These are phyloP conservation scores for Camarhynchus parvulus DNA, from an alignment of 2,113 vertebrate species.

Conservation along the genomic window DNA sequence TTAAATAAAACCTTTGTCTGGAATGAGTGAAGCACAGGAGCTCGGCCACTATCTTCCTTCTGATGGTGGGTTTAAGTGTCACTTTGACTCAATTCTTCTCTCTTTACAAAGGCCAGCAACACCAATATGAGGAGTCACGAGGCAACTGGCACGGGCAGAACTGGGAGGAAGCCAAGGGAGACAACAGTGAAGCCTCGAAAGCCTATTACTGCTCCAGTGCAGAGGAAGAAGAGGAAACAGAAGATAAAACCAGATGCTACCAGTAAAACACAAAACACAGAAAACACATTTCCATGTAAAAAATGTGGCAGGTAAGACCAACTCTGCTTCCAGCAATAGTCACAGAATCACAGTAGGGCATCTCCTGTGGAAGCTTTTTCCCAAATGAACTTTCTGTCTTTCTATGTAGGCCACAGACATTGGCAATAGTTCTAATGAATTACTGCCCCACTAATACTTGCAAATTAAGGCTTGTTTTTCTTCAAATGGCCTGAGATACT, in stretches of 20 bases:
- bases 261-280: conserved; percentile 81
- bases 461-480: not conserved
- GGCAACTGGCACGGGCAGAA: conserved; percentile 21
- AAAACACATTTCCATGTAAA: conserved; percentile 98
- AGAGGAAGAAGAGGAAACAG: conserved; percentile 74
- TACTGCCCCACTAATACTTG: not conserved
- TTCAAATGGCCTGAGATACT: not conserved
- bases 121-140: conserved; percentile 80
- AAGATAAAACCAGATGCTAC: conserved; percentile 66
- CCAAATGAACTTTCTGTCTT: not conserved
- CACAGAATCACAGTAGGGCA: not conserved
- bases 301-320: conserved; percentile 93
- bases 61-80: not conserved
- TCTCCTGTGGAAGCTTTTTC: not conserved
- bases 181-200: conserved; percentile 72
- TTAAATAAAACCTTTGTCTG: not conserved
- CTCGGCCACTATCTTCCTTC: not conserved
- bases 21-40: not conserved
- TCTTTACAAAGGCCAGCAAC: conserved; percentile 73
- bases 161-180: conserved; percentile 74
- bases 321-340: not conserved
- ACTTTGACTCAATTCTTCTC: not conserved
- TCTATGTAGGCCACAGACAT: not conserved
- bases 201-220: conserved; percentile 58
- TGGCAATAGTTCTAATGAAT: not conserved